Evolutionary conservation across 2,113 vertebrate genomes (phyloP), one percentile per base, ranked within the genome.

Genomic region (Salvelinus sp.): DNA sequence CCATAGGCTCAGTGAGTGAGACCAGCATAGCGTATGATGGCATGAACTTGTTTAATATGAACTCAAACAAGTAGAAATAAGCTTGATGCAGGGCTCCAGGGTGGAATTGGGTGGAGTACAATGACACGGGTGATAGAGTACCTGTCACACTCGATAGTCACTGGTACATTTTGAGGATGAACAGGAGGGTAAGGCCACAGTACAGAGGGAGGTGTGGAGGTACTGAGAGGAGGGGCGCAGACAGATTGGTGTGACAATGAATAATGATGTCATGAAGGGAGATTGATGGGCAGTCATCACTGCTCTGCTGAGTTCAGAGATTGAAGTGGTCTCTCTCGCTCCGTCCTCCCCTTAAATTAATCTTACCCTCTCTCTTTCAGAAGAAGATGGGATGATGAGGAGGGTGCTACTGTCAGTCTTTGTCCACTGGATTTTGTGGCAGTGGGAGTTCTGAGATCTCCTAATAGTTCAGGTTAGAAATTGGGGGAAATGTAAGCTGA

Each of bases 151-250:
- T 44, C 76, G 48, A 65, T 75, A 76, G 58, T 63, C 69, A 63
- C 64, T 71, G 72, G 76, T 86, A 83, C 81, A 86, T 85, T 76
- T 81, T 74, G 65, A 62, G 72, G 54, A 54, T 63, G 27, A 48
- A 60, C 73, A 69, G 70, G 67, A 47, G 27, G 78, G 73, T 70
- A 76, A 82, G 69, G 78, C 79, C 81, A 72, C 47, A 60, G 62
- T 23, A 28, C 69, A 68, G 76, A 72, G 63, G 62, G 69, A 12
- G 76, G 25, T 27, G 74, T 73, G 82, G 72, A 48, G 57, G 38
- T 48, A 18, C 27, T n/a, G 60, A 48, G 48, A 71, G 64, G 74
- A 60, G 23, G 30, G 38, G 9, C 16, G 58, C 71, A 6, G 57
- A 72, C 73, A 81, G 25, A 63, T 38, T 69, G 30, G 38, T 47